Conservation (phyloP, 2,113 vertebrate species). For the Alexandromys fortis region DNA sequence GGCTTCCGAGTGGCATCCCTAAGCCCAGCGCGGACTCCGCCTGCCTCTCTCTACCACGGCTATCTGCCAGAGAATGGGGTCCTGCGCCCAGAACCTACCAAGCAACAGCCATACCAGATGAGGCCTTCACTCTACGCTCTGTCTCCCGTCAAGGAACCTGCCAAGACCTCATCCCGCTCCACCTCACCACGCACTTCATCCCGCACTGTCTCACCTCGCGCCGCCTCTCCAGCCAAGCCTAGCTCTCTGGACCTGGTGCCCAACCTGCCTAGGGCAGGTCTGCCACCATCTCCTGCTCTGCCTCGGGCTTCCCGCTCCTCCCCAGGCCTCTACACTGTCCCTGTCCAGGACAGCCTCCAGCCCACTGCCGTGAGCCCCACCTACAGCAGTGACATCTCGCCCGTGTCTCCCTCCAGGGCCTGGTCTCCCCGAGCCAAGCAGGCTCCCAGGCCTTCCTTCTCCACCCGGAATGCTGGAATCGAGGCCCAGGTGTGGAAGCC, state of each 20-base stretch:
- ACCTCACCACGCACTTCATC: constrained; percentile 87
- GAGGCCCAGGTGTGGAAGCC: constrained; percentile 99
- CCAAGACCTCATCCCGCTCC: constrained; percentile 83
- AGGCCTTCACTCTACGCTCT: constrained; percentile 94
- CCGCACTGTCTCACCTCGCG: constrained; percentile 82
- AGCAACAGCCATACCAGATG: constrained; percentile 93
- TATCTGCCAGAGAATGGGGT: constrained; percentile 89
- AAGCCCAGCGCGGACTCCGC: constrained; percentile 88
- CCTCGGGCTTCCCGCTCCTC: constrained; percentile 80
- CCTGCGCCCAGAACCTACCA: constrained; percentile 92
- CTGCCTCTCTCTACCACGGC: constrained; percentile 82
- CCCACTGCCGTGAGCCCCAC: constrained; percentile 61
- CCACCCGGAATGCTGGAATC: constrained; percentile 94
- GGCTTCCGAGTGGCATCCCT: constrained; percentile 80
- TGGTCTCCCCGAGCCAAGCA: constrained; percentile 90
- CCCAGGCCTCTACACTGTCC: constrained; percentile 82
- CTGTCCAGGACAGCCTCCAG: constrained; percentile 71
- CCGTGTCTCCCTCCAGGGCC: constrained; percentile 87
- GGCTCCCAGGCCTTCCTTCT: constrained; percentile 95
- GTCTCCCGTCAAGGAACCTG: constrained; percentile 91
- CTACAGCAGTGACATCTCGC: constrained; percentile 76
- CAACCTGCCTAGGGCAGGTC: constrained; percentile 80
- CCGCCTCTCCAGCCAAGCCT: constrained; percentile 78
- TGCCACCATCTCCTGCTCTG: constrained; percentile 85
- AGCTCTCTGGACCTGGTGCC: constrained; percentile 86